Evolutionary conservation across 1,140 invertebrate species (phyloP), one percentile per base, ranked within the genome.

Genomic region (Brachionus manjavacas): DNA sequence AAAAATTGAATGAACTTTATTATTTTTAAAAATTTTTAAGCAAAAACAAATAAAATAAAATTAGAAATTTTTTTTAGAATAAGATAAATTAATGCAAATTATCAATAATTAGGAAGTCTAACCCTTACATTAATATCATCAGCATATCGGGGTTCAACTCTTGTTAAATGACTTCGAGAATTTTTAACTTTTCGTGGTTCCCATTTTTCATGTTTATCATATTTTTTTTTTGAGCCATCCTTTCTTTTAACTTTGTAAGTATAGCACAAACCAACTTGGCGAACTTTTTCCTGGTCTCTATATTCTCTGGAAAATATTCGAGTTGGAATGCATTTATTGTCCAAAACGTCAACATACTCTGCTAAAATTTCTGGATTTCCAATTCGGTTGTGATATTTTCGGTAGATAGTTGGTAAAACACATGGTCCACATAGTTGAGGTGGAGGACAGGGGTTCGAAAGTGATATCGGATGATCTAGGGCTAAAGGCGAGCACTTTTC

Each of bases 241-340:
- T 72, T 72, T 31, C 66, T 11, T 16, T 72, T 72, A 16, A 41
- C 35, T 72, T 72, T 72, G n/a, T 72, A 72, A 72, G 68, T 72
- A 39, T 72, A 72, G 12, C 68, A 72, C 9, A 39, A 8, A n/a
- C 68, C 68, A 20, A 41, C 35, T 20, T 72, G 28, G 0, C 68
- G 35, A 20, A 72, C n/a, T 39, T 72, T 35, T 68, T 68, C 68
- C 16, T 39, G 14, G 0, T 72, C 35, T 20, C 39, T 72, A 41
- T 41, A 72, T 20, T 72, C 68, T 23, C 20, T 39, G 20, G 31
- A 39, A 41, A 72, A 72, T 9, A 72, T 41, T 72, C 68, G 12
- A 20, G 31, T 72, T 6, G 68, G 68, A 41, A 35, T n/a, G 35
- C 68, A 72, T 39, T 72, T 72, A n/a, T 39, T 9, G 41, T 72